Evolutionary conservation across 2,888 invertebrate species (phyloP).

Genomic region (Drosophila atroscutellata): DNA sequence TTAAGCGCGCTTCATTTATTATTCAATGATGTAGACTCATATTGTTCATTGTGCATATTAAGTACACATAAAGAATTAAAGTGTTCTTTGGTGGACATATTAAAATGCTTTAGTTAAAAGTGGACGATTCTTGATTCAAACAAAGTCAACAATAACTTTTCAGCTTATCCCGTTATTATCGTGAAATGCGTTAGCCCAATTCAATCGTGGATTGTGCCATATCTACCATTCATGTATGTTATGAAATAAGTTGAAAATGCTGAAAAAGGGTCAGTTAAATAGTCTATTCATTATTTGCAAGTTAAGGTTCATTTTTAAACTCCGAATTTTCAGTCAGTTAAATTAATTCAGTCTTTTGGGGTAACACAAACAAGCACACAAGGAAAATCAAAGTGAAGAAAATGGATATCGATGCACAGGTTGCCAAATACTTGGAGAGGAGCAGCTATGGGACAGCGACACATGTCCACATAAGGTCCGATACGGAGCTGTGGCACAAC

Average conservation of each 20-base stretch:
- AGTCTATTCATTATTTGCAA: background rate
- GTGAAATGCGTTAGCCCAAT: background rate
- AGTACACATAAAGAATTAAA: background rate
- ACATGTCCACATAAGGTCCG: constrained; percentile 23
- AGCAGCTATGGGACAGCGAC: constrained; percentile 13
- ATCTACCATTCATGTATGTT: background rate
- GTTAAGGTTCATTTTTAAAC: background rate
- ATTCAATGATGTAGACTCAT: background rate
- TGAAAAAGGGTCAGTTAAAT: background rate
- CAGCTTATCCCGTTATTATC: background rate
- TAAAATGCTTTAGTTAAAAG: background rate
- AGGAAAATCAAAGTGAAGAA: background rate
- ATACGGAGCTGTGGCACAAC: constrained; percentile 82
- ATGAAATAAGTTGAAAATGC: background rate
- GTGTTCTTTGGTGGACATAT: background rate
- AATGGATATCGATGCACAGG: background rate
- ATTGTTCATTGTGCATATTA: constrained; percentile 2
- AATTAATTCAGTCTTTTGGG: background rate
- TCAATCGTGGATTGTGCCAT: background rate
- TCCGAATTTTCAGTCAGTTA: constrained; percentile 1
- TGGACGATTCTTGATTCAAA: background rate
- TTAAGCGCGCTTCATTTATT: constrained; percentile 1
- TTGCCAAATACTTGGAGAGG: constrained; percentile 12
- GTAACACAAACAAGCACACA: background rate
- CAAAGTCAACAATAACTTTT: background rate